A percentile compares a stretch with the other conserved stretches of the same genome.
Conservation (phyloP, 2,113 vertebrate species). For the Ibidorhyncha struthersii region DNA sequence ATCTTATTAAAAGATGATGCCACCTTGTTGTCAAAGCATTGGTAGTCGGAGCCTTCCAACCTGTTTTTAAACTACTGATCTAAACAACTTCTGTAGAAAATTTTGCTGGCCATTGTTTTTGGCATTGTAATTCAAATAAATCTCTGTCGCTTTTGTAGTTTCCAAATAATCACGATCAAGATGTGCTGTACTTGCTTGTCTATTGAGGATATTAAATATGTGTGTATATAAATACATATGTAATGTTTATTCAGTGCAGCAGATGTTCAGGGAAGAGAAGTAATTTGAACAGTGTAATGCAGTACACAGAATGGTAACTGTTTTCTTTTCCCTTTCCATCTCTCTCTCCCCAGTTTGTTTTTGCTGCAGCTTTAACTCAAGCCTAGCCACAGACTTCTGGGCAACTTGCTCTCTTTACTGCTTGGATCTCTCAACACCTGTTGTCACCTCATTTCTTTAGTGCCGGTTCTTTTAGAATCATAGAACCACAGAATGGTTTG, state of each 20-base stretch:
- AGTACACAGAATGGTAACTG: background rate
- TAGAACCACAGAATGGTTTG: background rate
- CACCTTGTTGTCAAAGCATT: background rate
- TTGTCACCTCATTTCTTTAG: background rate
- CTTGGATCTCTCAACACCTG: background rate
- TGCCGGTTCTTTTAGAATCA: background rate
- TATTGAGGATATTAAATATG: background rate
- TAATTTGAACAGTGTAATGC: background rate
- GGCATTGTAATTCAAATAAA: background rate
- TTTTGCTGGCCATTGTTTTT: background rate
- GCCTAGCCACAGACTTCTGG: background rate
- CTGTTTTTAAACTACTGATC: background rate
- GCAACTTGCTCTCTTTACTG: background rate
- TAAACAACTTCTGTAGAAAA: background rate
- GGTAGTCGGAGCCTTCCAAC: background rate
- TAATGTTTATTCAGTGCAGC: background rate
- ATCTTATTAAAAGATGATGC: conserved; percentile 6
- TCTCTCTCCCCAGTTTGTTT: background rate
- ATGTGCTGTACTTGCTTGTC: background rate
- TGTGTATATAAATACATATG: background rate
- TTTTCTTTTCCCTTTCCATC: background rate
- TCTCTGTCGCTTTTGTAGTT: background rate
- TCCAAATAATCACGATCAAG: background rate
- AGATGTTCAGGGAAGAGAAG: background rate
- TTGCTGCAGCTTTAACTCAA: background rate